Conservation (phyloP, 2,797 vertebrate species). For the Xenopus petersii region DNA sequence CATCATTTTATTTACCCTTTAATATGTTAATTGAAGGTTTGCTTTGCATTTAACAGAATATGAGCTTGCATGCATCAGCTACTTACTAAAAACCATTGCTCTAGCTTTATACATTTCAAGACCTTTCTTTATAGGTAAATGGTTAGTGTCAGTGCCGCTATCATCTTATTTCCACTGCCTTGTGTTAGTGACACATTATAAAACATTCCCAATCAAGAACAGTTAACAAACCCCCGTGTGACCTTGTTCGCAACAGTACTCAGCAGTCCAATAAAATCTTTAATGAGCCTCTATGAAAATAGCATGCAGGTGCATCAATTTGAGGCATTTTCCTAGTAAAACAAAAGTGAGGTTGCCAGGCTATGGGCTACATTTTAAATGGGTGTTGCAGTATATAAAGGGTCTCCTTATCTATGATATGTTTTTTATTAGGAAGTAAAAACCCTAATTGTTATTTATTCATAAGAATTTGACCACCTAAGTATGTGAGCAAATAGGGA, state of each 20-base stretch:
- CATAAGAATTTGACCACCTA: constrained; percentile 15
- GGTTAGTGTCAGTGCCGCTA: constrained; percentile 47
- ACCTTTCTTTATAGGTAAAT: constrained; percentile 26
- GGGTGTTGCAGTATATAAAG: too few species aligned
- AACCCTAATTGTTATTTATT: background rate
- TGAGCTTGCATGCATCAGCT: background rate
- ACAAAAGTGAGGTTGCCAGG: constrained; percentile 24
- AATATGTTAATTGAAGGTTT: too few species aligned
- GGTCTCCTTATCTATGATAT: too few species aligned
- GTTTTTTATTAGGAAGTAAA: too few species aligned
- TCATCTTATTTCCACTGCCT: constrained; percentile 49
- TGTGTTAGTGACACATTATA: constrained; percentile 57
- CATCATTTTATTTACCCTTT: too few species aligned
- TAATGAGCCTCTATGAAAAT: constrained; percentile 55
- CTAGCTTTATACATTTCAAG: background rate
- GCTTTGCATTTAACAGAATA: too few species aligned
- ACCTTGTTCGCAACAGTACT: constrained; percentile 43
- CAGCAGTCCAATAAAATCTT: constrained; percentile 54
- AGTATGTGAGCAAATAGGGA: background rate
- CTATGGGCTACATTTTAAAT: constrained; percentile 15
- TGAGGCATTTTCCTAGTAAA: constrained; percentile 47
- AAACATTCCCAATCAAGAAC: constrained; percentile 51
- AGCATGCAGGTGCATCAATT: constrained; percentile 49
- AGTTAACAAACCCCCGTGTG: constrained; percentile 51
- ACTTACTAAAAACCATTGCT: background rate